A percentile compares a stretch with the other conserved stretches of the same genome.
phyloP scores from a whole-genome alignment of 2,113 vertebrate species.

The Calonectris borealis region DNA sequence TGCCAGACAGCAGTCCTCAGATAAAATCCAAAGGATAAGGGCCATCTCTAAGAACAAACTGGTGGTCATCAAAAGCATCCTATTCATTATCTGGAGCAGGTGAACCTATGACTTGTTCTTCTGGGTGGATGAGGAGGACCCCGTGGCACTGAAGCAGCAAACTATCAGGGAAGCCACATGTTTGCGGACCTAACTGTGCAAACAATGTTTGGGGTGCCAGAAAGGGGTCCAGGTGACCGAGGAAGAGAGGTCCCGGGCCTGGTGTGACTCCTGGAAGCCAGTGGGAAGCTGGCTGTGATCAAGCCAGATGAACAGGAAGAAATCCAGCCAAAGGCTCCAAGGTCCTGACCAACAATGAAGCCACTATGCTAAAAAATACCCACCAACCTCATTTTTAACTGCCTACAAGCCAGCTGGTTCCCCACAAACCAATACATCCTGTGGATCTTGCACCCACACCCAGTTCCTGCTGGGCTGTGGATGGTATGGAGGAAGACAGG shows the following conservation, averaged over 20 bases:
- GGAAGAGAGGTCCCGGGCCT: neutral
- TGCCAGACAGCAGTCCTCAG: neutral
- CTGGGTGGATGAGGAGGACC: neutral
- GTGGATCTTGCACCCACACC: neutral
- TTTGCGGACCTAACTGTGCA: neutral
- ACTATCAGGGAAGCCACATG: neutral
- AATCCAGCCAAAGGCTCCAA: neutral
- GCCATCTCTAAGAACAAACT: neutral
- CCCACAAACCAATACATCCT: constrained; percentile 9
- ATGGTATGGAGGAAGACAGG: neutral
- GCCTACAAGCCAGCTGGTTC: neutral
- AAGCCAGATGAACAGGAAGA: neutral
- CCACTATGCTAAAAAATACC: neutral
- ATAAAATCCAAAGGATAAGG: neutral
- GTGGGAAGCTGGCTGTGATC: neutral
- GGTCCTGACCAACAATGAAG: neutral
- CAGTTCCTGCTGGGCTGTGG: neutral
- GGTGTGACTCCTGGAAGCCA: neutral
- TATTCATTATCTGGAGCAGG: neutral
- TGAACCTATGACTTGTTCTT: neutral
- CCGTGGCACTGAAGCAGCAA: neutral
- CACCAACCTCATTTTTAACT: neutral
- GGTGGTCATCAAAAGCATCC: neutral
- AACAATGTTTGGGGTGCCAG: neutral
- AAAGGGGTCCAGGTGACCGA: fast-evolving